Conservation (phyloP, 2,113 vertebrate genomes). For the Galbula dea region DNA sequence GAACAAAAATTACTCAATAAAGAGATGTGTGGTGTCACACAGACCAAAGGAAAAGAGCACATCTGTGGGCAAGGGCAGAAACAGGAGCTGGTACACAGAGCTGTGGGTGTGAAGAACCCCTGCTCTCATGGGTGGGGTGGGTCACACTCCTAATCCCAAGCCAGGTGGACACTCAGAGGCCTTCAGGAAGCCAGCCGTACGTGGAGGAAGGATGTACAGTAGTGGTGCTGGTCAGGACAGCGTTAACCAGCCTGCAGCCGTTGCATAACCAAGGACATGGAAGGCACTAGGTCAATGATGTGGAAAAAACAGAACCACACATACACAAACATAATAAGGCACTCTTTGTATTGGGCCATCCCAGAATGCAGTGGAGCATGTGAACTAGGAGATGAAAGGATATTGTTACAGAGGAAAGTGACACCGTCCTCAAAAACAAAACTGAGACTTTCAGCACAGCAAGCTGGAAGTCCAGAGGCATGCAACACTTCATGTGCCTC, state of each 20-base stretch:
- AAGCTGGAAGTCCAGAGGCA: neutral
- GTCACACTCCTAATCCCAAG: neutral
- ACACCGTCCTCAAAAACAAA: conserved; percentile 61
- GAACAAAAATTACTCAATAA: neutral
- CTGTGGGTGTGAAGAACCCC: neutral
- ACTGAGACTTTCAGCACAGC: neutral
- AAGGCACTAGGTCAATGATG: conserved; percentile 53
- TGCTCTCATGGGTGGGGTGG: neutral
- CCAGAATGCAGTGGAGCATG: conserved; percentile 66
- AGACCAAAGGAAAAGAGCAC: neutral
- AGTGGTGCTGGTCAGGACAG: conserved; percentile 9
- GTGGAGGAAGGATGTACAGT: neutral
- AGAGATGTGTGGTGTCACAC: neutral
- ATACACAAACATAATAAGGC: conserved; percentile 72
- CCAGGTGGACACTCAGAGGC: neutral
- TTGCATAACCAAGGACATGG: conserved; percentile 73
- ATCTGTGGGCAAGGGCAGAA: neutral
- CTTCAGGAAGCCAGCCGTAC: neutral
- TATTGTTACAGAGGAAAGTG: conserved; percentile 69
- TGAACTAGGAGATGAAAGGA: conserved; percentile 68
- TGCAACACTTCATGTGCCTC: neutral
- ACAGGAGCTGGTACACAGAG: neutral
- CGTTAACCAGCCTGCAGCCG: conserved; percentile 19
- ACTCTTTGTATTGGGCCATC: conserved; percentile 62
- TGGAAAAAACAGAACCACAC: conserved; percentile 70